Conservation (phyloP, 1,140 invertebrate genomes). For the Potamilus streckersoni region DNA sequence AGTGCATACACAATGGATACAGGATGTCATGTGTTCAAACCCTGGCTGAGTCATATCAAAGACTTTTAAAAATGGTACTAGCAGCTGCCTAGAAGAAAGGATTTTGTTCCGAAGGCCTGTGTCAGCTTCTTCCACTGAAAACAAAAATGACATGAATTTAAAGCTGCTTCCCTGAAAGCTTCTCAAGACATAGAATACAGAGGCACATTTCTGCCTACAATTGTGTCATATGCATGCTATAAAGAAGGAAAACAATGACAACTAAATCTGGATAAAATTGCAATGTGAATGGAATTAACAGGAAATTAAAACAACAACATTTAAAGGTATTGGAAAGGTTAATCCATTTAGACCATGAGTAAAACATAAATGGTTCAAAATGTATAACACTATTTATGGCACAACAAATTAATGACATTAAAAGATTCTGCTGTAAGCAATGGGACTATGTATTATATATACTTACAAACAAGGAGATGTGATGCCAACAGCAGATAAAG, state of each 20-base stretch:
- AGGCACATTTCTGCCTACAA: not conserved
- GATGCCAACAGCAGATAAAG: constrained; percentile 1
- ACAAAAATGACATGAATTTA: constrained; percentile 8
- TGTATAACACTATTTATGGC: constrained; percentile 7
- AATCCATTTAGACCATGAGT: constrained; percentile 1
- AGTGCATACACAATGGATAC: too few species aligned
- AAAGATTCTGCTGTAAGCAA: constrained; percentile 7
- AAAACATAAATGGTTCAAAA: constrained; percentile 2
- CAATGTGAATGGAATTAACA: not conserved
- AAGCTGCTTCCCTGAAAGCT: not conserved
- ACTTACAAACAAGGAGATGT: constrained; percentile 17
- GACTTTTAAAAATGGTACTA: too few species aligned
- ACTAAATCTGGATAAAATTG: not conserved
- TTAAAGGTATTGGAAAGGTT: not conserved
- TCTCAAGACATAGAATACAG: not conserved
- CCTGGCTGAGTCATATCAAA: too few species aligned
- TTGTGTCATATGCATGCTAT: not conserved
- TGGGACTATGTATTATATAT: not conserved
- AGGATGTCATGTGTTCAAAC: too few species aligned
- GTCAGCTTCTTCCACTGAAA: not conserved
- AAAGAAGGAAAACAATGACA: too few species aligned
- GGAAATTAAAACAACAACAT: not conserved
- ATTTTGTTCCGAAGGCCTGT: too few species aligned
- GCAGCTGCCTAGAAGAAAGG: too few species aligned
- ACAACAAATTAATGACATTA: constrained; percentile 11